Base-by-base conservation (phyloP, 1,140 invertebrate species). In the Polypedilum vanderplanki region DNA sequence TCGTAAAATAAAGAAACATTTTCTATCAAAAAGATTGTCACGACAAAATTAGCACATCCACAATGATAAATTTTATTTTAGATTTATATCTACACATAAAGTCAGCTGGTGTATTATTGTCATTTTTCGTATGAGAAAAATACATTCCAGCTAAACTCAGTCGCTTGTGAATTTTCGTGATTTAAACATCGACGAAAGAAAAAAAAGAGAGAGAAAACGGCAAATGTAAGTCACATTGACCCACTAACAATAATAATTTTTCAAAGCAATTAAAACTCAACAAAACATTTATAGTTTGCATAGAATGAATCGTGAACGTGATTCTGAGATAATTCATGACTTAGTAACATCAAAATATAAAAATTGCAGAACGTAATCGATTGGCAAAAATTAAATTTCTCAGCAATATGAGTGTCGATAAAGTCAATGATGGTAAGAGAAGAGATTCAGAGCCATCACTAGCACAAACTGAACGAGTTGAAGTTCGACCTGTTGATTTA, bases 301-400 rank as follows among this genome's bases (percentile, higher is more conserved):
- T 10, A 70, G 8, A 18, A 70, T 70, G 65, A 70, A 18, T 70
- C 65, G 65, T 70, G 65, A 70, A 20, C 65, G 65, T 70, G 65
- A 70, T 70, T 70, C 65, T 18, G 65, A 70, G 17, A 18, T 70
- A 18, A 17, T 70, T 10, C 20, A 70, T 70, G 65, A 20, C 18
- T 18, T 70, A 22, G 65, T 70, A 18, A 70, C 65, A 70, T 70
- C 65, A n/a, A 70, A 70, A 70, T 70, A 70, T 70, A 70, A 70
- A n/a, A 70, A 70, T 70, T 1, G 65, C 65, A 22, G 65, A 70
- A 18, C 65, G 65, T 70, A 70, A 70, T 70, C 65, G 65, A 20
- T 9, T 70, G 65, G 65, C 65, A 70, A 70, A 70, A 22, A 18
- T 18, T 18, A n/a, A 18, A 18, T 70, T 70, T 22, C 20, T 70